Evolutionary conservation across 2,888 invertebrate species (phyloP), one percentile per base, ranked within the genome.

Genomic region (Apeira syringaria): DNA sequence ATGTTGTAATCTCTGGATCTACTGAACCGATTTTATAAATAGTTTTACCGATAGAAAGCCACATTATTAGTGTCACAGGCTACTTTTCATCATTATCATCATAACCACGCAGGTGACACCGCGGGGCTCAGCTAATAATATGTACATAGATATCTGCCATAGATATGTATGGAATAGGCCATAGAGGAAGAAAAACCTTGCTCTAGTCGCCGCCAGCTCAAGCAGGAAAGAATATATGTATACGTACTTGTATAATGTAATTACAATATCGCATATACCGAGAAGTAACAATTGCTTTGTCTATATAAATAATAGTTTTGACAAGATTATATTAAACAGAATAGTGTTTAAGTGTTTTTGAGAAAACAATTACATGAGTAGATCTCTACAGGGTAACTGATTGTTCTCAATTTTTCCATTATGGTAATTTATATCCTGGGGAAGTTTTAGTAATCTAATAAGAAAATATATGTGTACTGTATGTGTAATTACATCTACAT

Each of bases 371-470:
- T 52, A 55, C 5, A 35, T 22, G 10, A 27, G 15, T 30, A 43
- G 2, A 41, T 44, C 0, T 24, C 9, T 40, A 45, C 34, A 22
- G 33, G 35, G n/a, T n/a, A n/a, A n/a, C 25, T 33, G 31, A 36
- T 30, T 45, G 39, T 11, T 33, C 31, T 18, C 13, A 40, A 26
- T 34, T 50, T 49, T 47, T 44, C 44, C 41, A 41, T 44, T n/a
- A 38, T 39, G 55, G 35, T 57, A 57, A 55, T 62, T 55, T 40
- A 42, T 22, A 41, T 34, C 49, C 45, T 46, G 47, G 53, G 59
- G 52, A 49, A 53, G 44, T 38, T 53, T 50, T 53, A 46, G 34
- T 27, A 1, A n/a, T 25, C 6, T 13, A 8, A 33, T 7, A 3
- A 22, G n/a, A n/a, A n/a, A n/a, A n/a, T n/a, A n/a, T n/a, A n/a